Evolutionary conservation across 64 coral and sea anemone genomes (phyloP).

Genomic region (Porites lutea): DNA sequence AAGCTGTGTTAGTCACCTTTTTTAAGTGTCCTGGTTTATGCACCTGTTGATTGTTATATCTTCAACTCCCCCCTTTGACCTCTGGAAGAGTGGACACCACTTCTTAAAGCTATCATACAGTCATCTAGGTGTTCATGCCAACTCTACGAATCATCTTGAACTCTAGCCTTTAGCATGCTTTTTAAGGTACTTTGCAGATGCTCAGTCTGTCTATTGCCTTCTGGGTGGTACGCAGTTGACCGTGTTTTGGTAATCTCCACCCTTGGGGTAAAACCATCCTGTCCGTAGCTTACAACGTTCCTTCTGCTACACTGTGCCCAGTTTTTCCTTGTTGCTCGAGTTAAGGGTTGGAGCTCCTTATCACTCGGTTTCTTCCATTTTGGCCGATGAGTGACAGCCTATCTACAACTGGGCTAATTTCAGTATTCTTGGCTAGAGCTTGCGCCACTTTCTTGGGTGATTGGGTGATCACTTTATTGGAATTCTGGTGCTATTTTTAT

Average conservation of each 20-base stretch:
- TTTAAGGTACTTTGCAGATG: slow-evolving; percentile 18
- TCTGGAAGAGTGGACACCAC: slow-evolving; percentile 48
- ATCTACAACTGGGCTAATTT: too few species aligned
- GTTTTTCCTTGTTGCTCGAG: neutral
- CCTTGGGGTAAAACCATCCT: slow-evolving; percentile 14
- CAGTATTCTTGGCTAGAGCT: too few species aligned
- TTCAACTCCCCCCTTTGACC: neutral
- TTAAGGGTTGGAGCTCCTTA: neutral
- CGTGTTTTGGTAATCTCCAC: slow-evolving; percentile 41
- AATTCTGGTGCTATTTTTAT: too few species aligned
- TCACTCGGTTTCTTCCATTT: too few species aligned
- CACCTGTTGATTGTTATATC: too few species aligned
- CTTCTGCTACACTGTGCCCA: neutral
- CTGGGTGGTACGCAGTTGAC: slow-evolving; percentile 60
- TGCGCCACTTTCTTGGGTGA: too few species aligned
- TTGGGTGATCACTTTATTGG: too few species aligned
- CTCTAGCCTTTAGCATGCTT: slow-evolving; percentile 38
- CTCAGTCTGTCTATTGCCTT: slow-evolving; percentile 45
- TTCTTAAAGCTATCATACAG: slow-evolving; percentile 62
- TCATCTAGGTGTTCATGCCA: slow-evolving; percentile 58
- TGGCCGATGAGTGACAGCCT: too few species aligned
- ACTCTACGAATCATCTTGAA: neutral
- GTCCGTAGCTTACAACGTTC: neutral
- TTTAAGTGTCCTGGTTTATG: too few species aligned
- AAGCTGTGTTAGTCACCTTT: too few species aligned